Evolutionary conservation across 2,113 vertebrate species (phyloP), one percentile per base, ranked within the genome.

Genomic region (Bujurquina vittata): DNA sequence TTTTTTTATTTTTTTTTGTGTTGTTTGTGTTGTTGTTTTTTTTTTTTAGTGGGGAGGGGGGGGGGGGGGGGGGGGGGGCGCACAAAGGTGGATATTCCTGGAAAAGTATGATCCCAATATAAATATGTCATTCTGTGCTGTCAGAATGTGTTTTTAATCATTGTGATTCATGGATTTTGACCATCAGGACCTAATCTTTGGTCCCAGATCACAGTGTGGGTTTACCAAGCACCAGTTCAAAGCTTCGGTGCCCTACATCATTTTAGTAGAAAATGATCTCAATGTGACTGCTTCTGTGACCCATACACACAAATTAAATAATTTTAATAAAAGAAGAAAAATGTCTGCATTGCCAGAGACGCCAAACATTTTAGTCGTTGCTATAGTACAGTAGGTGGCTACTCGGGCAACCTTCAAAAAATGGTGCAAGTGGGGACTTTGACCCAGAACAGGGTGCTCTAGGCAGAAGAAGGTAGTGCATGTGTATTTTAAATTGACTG

Each of bases 161-260:
- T n/a, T 9, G 46, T n/a, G 43, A 72, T 72, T 33, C 26, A 54
- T 72, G 0, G 52, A 26, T 26, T 69, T 69, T 72, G 26, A 72
- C 67, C 46, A 54, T 49, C 67, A 31, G 46, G 46, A 54, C 67
- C 54, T n/a, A 72, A 54, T 72, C 46, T 54, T 72, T 69, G 65
- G 65, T 69, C 65, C 31, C 43, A 69, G 65, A 69, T 69, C 63
- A 69, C 15, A 49, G 20, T n/a, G 46, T 14, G 67, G 12, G 46
- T n/a, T 72, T 18, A 72, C 18, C 43, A 31, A 72, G 65, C 46
- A 72, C 65, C 26, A 72, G 67, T 72, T 72, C 26, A 72, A 72
- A 72, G 67, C 67, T 72, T 72, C 31, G 43, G 43, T 72, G 65
- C 52, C 65, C 65, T 52, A 72, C 49, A 72, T 72, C 43, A 72